Evolutionary conservation across 2,797 vertebrate genomes (phyloP).

Genomic region (Ara ararauna): DNA sequence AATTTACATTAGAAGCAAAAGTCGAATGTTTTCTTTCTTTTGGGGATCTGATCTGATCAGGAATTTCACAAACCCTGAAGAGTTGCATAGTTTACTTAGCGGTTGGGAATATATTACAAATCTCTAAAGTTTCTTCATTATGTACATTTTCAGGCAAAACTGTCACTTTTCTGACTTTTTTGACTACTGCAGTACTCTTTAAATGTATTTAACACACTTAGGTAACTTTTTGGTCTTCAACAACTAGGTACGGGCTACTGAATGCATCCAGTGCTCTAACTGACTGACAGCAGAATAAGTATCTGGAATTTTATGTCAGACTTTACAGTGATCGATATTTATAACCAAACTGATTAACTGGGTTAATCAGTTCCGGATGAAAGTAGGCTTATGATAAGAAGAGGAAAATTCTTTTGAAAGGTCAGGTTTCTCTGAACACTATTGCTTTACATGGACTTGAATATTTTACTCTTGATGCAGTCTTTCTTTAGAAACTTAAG

Average conservation of each 20-base stretch:
- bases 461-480: background rate
- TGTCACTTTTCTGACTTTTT: background rate
- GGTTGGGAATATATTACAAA: background rate
- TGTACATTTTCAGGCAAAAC: background rate
- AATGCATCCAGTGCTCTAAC: background rate
- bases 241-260: background rate
- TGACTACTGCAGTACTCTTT: background rate
- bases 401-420: background rate
- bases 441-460: background rate
- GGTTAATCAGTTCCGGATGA: background rate
- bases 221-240: background rate
- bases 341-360: background rate
- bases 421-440: background rate
- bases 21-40: background rate
- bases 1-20: background rate
- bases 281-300: background rate
- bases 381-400: background rate
- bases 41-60: background rate
- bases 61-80: background rate
- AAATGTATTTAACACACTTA: background rate
- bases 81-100: background rate
- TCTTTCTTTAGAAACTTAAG: background rate
- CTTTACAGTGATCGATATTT: fast-evolving
- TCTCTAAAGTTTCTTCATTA: background rate
- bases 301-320: background rate